phyloP scores from a whole-genome alignment of 2,888 invertebrate genomes.

The Diadromus collaris region DNA sequence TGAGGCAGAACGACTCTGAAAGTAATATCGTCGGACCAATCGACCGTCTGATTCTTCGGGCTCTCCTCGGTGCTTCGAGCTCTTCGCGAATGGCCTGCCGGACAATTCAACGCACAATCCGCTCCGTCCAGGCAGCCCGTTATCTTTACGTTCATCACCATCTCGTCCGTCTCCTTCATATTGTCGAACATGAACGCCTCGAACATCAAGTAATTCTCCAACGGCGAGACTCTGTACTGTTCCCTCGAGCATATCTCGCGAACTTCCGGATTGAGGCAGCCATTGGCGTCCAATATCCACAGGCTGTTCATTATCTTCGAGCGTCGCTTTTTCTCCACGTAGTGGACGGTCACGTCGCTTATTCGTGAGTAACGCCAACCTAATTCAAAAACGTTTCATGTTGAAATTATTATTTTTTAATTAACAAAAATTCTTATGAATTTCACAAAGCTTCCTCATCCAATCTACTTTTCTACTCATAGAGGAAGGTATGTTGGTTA shows the following conservation, averaged over 20 bases:
- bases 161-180: constrained; percentile 82
- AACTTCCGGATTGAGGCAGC: constrained; percentile 72
- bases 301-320: constrained; percentile 71
- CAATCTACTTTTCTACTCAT: too few species aligned
- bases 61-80: constrained; percentile 60
- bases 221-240: constrained; percentile 73
- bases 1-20: constrained; percentile 65
- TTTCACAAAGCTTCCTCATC: too few species aligned
- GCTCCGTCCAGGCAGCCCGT: constrained; percentile 81
- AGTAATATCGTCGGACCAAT: constrained; percentile 71
- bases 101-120: constrained; percentile 80
- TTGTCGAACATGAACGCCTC: constrained; percentile 84
- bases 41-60: constrained; percentile 65
- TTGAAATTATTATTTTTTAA: neutral
- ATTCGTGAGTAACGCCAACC: constrained; percentile 82
- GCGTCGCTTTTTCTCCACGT: constrained; percentile 65
- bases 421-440: neutral
- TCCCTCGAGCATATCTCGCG: constrained; percentile 70
- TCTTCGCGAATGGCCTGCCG: constrained; percentile 66
- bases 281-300: constrained; percentile 72
- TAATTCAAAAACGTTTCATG: constrained; percentile 62
- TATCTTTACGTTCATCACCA: constrained; percentile 82
- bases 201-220: constrained; percentile 76
- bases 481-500: too few species aligned
- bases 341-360: constrained; percentile 80